Evolutionary conservation across 1,140 invertebrate genomes (phyloP).

Genomic region (Drosophila mauritiana): DNA sequence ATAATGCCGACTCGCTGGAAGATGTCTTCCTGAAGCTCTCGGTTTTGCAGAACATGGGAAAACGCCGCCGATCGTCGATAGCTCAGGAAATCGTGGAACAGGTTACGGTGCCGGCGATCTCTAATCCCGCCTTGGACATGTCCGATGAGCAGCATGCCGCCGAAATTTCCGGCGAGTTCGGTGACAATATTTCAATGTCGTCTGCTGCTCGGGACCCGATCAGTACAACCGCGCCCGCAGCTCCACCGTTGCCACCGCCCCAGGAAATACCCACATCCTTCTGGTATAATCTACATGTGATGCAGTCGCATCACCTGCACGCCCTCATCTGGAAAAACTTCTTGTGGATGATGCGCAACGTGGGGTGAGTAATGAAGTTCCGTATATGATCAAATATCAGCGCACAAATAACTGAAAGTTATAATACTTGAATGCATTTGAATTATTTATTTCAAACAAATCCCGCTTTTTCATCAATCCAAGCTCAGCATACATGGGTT

Average conservation of each 20-base stretch:
- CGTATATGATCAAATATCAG: too few relatives aligned
- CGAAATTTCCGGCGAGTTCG: constrained; percentile 94
- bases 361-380: constrained; percentile 88
- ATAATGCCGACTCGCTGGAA: constrained; percentile 92
- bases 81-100: constrained; percentile 89
- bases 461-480: not conserved
- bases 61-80: constrained; percentile 91
- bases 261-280: constrained; percentile 85
- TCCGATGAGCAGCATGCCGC: constrained; percentile 88
- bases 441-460: too few relatives aligned
- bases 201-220: constrained; percentile 88
- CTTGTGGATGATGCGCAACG: constrained; percentile 95
- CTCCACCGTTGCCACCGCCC: constrained; percentile 87
- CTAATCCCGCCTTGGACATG: constrained; percentile 87
- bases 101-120: constrained; percentile 87
- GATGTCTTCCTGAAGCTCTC: constrained; percentile 97
- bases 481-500: not conserved
- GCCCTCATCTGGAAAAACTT: constrained; percentile 97
- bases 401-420: too few relatives aligned
- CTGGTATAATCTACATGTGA: constrained; percentile 87
- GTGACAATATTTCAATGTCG: constrained; percentile 91
- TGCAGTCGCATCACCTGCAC: constrained; percentile 90
- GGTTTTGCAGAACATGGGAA: constrained; percentile 91
- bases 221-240: constrained; percentile 85
- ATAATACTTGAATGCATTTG: too few relatives aligned